Percentiles rank a stretch among this genome's conserved stretches.
Evolutionary conservation across 2,797 vertebrate species (phyloP).

Genomic region (Helostoma temminkii): DNA sequence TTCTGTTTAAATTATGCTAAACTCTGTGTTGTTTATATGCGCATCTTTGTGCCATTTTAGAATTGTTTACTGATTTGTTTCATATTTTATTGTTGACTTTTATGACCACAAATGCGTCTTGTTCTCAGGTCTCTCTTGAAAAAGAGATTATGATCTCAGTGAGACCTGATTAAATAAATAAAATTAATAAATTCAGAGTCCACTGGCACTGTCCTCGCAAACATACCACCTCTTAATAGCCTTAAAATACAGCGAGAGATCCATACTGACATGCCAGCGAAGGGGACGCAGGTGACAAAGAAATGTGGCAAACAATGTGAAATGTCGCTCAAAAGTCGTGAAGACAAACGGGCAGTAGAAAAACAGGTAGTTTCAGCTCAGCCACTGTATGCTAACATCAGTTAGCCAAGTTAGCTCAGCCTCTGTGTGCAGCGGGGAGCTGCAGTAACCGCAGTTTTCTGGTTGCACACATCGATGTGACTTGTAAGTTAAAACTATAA

Average conservation of each 20-base stretch:
- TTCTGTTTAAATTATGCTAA: too few relatives aligned
- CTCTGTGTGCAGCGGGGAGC: neutral
- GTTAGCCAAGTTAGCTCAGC: constrained; percentile 53
- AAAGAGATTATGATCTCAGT: too few relatives aligned
- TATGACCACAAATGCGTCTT: too few relatives aligned
- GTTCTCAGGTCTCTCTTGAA: too few relatives aligned
- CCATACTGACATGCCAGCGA: neutral
- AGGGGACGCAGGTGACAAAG: neutral
- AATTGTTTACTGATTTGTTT: too few relatives aligned
- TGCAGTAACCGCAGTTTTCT: too few relatives aligned
- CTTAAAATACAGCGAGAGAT: too few relatives aligned
- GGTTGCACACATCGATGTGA: too few relatives aligned
- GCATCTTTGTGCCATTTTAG: too few relatives aligned
- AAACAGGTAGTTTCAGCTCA: constrained; percentile 4
- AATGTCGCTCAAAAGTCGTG: fast-evolving
- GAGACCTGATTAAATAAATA: too few relatives aligned
- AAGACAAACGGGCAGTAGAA: neutral
- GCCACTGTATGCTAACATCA: constrained; percentile 60
- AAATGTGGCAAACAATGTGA: neutral
- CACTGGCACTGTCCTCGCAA: neutral
- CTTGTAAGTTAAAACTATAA: neutral
- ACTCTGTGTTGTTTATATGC: too few relatives aligned
- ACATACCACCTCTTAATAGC: neutral
- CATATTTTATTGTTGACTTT: too few relatives aligned
- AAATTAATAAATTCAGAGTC: constrained; percentile 8